These are phyloP conservation scores for Sebastes oblongus DNA, from an alignment of 2,797 vertebrate species.

Conservation along the genomic window DNA sequence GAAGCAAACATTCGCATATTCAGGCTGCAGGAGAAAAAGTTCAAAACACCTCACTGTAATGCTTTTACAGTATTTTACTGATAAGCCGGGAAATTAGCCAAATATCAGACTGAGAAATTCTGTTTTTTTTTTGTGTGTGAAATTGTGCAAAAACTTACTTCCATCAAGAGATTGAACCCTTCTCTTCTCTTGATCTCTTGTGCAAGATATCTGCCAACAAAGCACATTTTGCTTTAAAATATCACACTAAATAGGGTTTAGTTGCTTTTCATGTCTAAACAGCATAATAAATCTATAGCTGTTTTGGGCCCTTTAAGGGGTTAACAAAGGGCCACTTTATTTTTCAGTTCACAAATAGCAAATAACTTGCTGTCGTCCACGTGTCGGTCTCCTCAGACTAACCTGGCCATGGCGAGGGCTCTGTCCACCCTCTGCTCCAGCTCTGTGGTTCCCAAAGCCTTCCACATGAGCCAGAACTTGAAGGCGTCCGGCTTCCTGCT, in stretches of 20 bases:
- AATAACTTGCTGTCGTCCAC: neutral
- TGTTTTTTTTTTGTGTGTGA: neutral
- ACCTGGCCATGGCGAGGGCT: conserved; percentile 84
- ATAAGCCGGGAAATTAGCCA: too few relatives aligned
- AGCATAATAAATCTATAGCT: too few relatives aligned
- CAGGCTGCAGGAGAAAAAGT: conserved; percentile 33
- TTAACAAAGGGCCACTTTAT: neutral
- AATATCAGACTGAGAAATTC: neutral
- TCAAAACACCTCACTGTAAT: neutral
- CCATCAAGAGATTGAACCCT: neutral
- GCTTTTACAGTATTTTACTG: too few relatives aligned
- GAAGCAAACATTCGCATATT: conserved; percentile 77
- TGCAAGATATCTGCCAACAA: neutral
- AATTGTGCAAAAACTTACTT: neutral
- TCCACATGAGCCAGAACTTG: conserved; percentile 91
- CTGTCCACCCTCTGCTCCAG: conserved; percentile 87
- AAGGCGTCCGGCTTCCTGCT: conserved; percentile 87
- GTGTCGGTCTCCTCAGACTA: neutral
- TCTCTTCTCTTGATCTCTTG: neutral
- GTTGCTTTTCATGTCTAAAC: too few relatives aligned
- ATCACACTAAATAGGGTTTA: too few relatives aligned
- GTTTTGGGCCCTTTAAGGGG: too few relatives aligned
- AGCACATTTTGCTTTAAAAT: neutral
- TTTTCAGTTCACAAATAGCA: neutral
- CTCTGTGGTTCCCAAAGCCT: conserved; percentile 83